Percentiles rank a stretch among this genome's conserved stretches.
Evolutionary conservation across 2,113 vertebrate species (phyloP).

Genomic region (Cavia porcellus): DNA sequence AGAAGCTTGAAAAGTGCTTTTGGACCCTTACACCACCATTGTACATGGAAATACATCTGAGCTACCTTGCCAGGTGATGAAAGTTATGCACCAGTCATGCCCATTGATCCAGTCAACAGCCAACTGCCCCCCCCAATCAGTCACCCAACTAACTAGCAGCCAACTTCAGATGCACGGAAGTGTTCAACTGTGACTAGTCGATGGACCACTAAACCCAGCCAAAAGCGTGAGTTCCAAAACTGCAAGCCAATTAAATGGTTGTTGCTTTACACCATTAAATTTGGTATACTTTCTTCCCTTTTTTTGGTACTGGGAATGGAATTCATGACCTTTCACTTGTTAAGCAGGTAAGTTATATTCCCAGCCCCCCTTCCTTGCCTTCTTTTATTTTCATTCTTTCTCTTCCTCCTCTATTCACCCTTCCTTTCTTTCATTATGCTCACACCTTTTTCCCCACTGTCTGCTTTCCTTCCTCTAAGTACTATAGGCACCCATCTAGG

Average conservation of each 20-base stretch:
- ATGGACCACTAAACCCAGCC: background rate
- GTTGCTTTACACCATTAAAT: background rate
- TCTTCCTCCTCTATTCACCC: background rate
- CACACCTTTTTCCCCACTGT: background rate
- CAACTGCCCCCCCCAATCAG: background rate
- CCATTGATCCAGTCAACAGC: background rate
- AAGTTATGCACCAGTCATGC: background rate
- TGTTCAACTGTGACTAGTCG: background rate
- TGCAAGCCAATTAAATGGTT: conserved; percentile 14
- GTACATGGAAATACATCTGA: background rate
- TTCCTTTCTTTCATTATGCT: background rate
- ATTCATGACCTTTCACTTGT: too few species aligned
- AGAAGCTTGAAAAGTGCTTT: conserved; percentile 28
- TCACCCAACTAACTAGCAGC: conserved; percentile 4
- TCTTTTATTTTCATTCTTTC: background rate
- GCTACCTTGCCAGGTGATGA: background rate
- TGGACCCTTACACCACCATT: background rate
- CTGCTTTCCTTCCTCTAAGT: conserved; percentile 31
- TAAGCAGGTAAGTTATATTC: too few species aligned
- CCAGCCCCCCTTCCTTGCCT: background rate
- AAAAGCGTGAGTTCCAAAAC: background rate
- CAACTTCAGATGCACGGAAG: background rate
- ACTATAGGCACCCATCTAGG: background rate
- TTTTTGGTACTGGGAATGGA: too few species aligned
- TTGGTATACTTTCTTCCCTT: background rate